A percentile compares a stretch with the other conserved stretches of the same genome.
Conservation (phyloP, 1,140 invertebrate species). For the Agraylea sexmaculata region DNA sequence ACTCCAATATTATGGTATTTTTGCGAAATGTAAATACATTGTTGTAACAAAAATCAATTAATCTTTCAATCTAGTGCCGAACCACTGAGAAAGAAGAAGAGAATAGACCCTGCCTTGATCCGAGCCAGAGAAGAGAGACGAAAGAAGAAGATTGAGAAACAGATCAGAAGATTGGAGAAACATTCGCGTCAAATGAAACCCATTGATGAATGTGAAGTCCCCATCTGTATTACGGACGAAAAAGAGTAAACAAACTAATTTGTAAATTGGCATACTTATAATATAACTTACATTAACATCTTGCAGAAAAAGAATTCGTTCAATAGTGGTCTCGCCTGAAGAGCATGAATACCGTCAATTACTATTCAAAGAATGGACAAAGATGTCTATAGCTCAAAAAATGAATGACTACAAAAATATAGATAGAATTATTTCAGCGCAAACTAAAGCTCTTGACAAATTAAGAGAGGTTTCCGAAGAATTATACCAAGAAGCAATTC, state of each 20-base stretch:
- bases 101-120: constrained; percentile 65
- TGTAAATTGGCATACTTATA: constrained; percentile 7
- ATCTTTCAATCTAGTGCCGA: constrained; percentile 41
- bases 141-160: constrained; percentile 70
- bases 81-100: constrained; percentile 81
- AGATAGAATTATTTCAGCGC: constrained; percentile 51
- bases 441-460: constrained; percentile 65
- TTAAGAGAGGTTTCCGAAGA: constrained; percentile 66
- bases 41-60: not conserved
- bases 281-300: constrained; percentile 13
- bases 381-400: constrained; percentile 52
- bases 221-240: constrained; percentile 51
- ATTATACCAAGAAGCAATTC: constrained; percentile 69
- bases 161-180: constrained; percentile 67
- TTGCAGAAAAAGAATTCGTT: constrained; percentile 43
- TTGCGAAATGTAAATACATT: not conserved
- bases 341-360: constrained; percentile 42
- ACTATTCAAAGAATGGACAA: constrained; percentile 60
- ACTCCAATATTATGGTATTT: constrained; percentile 17
- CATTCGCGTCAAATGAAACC: constrained; percentile 67
- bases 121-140: constrained; percentile 67
- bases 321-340: constrained; percentile 29
- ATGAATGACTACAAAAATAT: constrained; percentile 52
- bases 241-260: constrained; percentile 49
- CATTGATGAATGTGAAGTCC: constrained; percentile 65